Evolutionary conservation across 2,888 invertebrate genomes (phyloP).

Genomic region (Zaprionus obscuricornis): DNA sequence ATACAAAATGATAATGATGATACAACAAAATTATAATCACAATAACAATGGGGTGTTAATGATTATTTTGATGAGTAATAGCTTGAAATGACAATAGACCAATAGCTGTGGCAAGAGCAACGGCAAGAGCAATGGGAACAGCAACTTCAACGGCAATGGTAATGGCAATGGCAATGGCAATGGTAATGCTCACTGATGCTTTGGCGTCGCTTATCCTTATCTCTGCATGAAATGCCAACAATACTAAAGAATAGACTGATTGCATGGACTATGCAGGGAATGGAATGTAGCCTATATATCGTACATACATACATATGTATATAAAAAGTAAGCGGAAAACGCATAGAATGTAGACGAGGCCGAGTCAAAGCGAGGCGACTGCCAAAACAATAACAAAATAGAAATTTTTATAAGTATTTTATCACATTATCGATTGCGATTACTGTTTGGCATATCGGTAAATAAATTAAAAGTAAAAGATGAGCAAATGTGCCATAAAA

Average conservation of each 20-base stretch:
- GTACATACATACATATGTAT: constrained; percentile 8
- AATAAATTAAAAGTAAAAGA: constrained; percentile 64
- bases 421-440: constrained; percentile 76
- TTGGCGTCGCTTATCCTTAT: constrained; percentile 46
- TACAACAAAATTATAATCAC: constrained; percentile 17
- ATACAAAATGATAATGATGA: constrained; percentile 2
- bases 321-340: not conserved
- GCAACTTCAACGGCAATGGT: constrained; percentile 33
- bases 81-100: constrained; percentile 9
- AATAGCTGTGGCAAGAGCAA: constrained; percentile 15
- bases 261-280: not conserved
- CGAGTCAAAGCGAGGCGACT: too few relatives aligned
- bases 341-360: too few relatives aligned
- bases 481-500: constrained; percentile 47
- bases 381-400: constrained; percentile 24
- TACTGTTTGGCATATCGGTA: constrained; percentile 62
- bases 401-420: constrained; percentile 61
- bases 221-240: constrained; percentile 6
- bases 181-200: constrained; percentile 15
- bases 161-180: constrained; percentile 38
- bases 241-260: not conserved
- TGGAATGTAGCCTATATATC: too few relatives aligned
- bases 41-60: constrained; percentile 38
- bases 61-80: constrained; percentile 63
- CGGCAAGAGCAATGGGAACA: constrained; percentile 44